Base-by-base conservation (phyloP, 53 echinoderm and acorn worm genomes). In the Mesocentrotus franciscanus region DNA sequence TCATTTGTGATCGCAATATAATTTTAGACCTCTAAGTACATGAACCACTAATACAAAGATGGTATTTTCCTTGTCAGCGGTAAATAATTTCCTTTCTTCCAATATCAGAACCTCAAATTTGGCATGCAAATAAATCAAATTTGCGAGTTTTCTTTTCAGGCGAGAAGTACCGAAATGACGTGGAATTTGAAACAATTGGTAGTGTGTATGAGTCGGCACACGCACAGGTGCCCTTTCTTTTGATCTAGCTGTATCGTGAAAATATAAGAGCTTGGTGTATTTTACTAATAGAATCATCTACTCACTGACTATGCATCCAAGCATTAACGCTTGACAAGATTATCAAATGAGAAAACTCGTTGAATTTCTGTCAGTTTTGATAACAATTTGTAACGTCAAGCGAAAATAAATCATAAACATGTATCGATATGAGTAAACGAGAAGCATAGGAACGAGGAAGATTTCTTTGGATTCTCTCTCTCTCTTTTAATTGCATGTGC, bases 321-420 rank as follows among this genome's bases (percentile, higher is more conserved):
- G 83, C 93, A 78, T 78, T 42, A 81, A 22, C 22, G 60, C 81
- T 60, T 93, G 60, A 79, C 81, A 66, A 93, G 93, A 93, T 93
- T 93, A 93, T 66, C 60, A 56, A 60, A 59, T 81, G 66, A 93
- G 93, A 78, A 93, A 93, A 93, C 81, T 79, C 93, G 29, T 87
- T 79, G 66, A 60, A 93, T 78, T 93, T 35, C 61, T 79, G 93
- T 93, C 93, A 93, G 93, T 93, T 79, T 87, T 79, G 93, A 93
- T 93, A 78, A 57, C 81, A 83, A 93, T 79, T 93, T 93, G 83
- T 33, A 59, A 6, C 34, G 93, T 81, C 93, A 81, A 81, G 93
- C 83, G 56, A 64, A 75, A 74, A 91, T 9, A 87, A 87, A 87
- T 87, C 87, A 87, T 87, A 87, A 87, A 87, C 27, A 84, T 42